phyloP scores from a whole-genome alignment of 1,140 invertebrate genomes.

The Megalopta genalis region DNA sequence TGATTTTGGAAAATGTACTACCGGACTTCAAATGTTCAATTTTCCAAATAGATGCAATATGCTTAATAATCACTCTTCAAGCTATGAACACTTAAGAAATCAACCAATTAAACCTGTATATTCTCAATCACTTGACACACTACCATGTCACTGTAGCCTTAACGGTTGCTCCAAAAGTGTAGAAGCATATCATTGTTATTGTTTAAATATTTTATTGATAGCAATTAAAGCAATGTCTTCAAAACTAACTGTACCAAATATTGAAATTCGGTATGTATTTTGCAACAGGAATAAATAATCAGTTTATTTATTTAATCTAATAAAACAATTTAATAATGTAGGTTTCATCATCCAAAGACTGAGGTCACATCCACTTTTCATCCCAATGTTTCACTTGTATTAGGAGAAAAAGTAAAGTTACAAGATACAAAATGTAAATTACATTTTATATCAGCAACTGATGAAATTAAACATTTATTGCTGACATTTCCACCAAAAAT shows the following conservation, averaged over 20 bases:
- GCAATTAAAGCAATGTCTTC: constrained; percentile 64
- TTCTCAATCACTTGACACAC: constrained; percentile 39
- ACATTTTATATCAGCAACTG: constrained; percentile 75
- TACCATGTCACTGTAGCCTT: constrained; percentile 21
- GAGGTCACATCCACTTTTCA: constrained; percentile 67
- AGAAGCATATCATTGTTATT: constrained; percentile 72
- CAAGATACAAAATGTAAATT: constrained; percentile 77
- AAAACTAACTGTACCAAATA: constrained; percentile 58
- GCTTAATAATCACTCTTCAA: constrained; percentile 44
- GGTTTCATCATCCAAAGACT: constrained; percentile 79
- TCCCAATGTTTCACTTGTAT: constrained; percentile 58
- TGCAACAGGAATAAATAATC: constrained; percentile 20
- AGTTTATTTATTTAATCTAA: not conserved
- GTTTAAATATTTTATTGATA: constrained; percentile 66
- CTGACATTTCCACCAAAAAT: constrained; percentile 75
- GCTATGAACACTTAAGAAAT: constrained; percentile 28
- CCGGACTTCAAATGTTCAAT: constrained; percentile 4
- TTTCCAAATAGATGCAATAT: constrained; percentile 25
- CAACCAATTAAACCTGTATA: constrained; percentile 24
- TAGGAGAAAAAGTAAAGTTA: constrained; percentile 70
- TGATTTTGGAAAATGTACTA: constrained; percentile 60
- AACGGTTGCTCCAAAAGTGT: constrained; percentile 58
- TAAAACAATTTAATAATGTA: constrained; percentile 39
- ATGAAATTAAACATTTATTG: constrained; percentile 75
- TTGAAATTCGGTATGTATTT: constrained; percentile 72